Evolutionary conservation across 2,888 invertebrate genomes (phyloP).

Genomic region (Lasioglossum calceatum): DNA sequence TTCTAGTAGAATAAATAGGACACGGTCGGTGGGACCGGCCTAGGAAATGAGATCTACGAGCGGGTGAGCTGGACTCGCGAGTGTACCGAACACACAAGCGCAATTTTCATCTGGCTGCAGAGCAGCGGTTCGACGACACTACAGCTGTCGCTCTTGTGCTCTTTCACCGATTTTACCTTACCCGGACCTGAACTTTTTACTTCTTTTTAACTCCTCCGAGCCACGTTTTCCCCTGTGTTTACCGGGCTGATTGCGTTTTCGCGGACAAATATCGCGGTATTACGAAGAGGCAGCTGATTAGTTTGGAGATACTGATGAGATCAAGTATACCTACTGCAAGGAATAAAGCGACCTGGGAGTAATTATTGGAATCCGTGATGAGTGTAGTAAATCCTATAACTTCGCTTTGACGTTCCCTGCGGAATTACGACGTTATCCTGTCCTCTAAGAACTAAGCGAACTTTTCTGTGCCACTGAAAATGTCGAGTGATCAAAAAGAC

Average conservation of each 20-base stretch:
- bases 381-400: neutral
- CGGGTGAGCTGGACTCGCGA: constrained; percentile 61
- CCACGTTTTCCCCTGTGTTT: constrained; percentile 67
- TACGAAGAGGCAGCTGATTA: constrained; percentile 67
- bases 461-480: neutral
- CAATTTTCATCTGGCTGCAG: constrained; percentile 73
- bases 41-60: constrained; percentile 76
- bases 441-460: neutral
- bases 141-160: constrained; percentile 48
- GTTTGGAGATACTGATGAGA: constrained; percentile 4
- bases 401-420: neutral
- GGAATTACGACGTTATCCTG: neutral
- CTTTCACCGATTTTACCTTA: constrained; percentile 40
- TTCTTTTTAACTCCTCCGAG: constrained; percentile 33
- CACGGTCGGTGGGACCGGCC: constrained; percentile 48
- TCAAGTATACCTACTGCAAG: neutral
- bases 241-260: constrained; percentile 76
- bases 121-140: constrained; percentile 39
- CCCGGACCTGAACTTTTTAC: neutral
- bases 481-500: neutral
- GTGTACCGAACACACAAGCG: constrained; percentile 69
- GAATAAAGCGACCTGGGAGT: neutral
- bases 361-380: neutral
- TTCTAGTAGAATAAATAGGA: constrained; percentile 46
- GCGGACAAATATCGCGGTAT: constrained; percentile 73